Evolutionary conservation across 2,797 vertebrate species (phyloP).

Genomic region (Chaetophractus vellerosus): DNA sequence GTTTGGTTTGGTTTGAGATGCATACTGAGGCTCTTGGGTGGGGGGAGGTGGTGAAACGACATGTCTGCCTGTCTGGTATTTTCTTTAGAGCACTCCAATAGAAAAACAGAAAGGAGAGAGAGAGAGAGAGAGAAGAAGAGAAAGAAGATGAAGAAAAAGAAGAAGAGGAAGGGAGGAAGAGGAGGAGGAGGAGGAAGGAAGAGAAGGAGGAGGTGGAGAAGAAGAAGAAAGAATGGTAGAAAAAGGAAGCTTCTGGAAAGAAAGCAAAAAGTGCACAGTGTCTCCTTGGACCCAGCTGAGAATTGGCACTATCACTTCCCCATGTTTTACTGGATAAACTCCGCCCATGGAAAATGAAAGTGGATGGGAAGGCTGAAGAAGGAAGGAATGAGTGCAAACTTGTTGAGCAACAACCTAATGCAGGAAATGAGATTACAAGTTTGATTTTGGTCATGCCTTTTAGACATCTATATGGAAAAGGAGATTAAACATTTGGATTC

Average conservation of each 20-base stretch:
- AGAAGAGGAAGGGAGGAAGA: too few relatives aligned
- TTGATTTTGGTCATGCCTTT: background rate
- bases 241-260: background rate
- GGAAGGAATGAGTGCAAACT: background rate
- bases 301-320: fast-evolving
- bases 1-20: background rate
- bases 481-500: background rate
- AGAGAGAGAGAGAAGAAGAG: too few relatives aligned
- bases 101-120: background rate
- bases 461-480: background rate
- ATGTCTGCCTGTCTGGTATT: background rate
- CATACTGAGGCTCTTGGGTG: background rate
- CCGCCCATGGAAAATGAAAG: too few relatives aligned
- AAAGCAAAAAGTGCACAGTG: background rate
- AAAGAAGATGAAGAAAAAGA: too few relatives aligned
- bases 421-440: background rate
- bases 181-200: too few relatives aligned
- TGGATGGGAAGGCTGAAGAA: fast-evolving
- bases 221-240: too few relatives aligned
- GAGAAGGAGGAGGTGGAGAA: too few relatives aligned
- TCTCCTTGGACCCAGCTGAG: background rate
- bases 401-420: background rate
- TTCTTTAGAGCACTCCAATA: background rate
- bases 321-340: background rate
- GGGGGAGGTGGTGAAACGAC: background rate